Evolutionary conservation across 1,140 invertebrate genomes (phyloP).

Genomic region (Drosophila funebris): DNA sequence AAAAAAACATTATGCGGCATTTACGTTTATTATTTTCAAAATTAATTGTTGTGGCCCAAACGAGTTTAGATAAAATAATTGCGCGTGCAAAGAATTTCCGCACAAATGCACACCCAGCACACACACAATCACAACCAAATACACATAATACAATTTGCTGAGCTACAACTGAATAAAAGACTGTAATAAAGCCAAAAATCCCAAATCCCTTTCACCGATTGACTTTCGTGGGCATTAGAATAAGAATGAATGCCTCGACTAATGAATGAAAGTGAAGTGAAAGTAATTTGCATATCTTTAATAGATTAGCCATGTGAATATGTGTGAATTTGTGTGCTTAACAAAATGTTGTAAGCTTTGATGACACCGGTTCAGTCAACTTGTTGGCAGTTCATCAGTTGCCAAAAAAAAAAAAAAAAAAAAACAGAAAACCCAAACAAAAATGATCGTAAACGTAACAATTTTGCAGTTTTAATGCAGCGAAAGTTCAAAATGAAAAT

Average conservation of each 20-base stretch:
- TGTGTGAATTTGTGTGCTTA: neutral
- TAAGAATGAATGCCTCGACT: slow-evolving; percentile 66
- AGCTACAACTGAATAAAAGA: neutral
- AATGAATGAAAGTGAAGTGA: slow-evolving; percentile 80
- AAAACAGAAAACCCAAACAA: slow-evolving; percentile 5
- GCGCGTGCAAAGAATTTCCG: slow-evolving; percentile 34
- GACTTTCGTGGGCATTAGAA: slow-evolving; percentile 65
- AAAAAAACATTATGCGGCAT: slow-evolving; percentile 64
- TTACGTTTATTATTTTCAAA: slow-evolving; percentile 65
- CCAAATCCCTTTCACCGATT: slow-evolving; percentile 60
- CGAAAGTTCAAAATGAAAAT: slow-evolving; percentile 64
- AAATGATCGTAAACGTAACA: slow-evolving; percentile 22
- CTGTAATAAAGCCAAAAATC: neutral
- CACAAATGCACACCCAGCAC: neutral
- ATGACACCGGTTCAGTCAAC: slow-evolving; percentile 47
- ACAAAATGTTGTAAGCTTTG: slow-evolving; percentile 37
- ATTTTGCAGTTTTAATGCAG: slow-evolving; percentile 59
- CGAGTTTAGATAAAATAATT: slow-evolving; percentile 46
- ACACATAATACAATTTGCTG: neutral
- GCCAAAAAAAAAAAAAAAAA: slow-evolving; percentile 7
- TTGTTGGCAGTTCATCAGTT: slow-evolving; percentile 11
- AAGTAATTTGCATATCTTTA: slow-evolving; percentile 71
- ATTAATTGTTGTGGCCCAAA: slow-evolving; percentile 64
- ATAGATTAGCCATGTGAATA: neutral
- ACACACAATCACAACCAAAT: neutral